Percentiles rank a stretch among this genome's conserved stretches.
These are phyloP conservation scores for Chironomus striatipennis DNA, from an alignment of 1,140 invertebrate species.

Conservation along the genomic window DNA sequence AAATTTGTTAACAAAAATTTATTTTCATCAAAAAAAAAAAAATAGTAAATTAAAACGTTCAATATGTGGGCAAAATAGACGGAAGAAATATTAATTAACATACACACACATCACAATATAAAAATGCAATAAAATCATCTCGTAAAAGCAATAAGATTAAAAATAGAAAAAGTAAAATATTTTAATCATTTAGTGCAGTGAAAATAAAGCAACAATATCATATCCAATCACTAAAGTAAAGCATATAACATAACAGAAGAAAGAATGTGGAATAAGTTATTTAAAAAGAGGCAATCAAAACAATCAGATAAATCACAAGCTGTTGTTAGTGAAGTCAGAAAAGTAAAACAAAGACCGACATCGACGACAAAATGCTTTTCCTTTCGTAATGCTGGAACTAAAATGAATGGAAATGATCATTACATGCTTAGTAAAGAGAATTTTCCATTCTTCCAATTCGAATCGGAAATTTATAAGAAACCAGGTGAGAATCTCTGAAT, in stretches of 20 bases:
- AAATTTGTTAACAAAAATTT: too few relatives aligned
- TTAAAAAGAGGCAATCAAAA: slow-evolving; percentile 35
- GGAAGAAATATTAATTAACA: not conserved
- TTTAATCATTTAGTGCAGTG: not conserved
- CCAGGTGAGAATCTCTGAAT: not conserved
- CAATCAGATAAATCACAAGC: slow-evolving; percentile 27
- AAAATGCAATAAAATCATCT: too few relatives aligned
- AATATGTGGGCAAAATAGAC: not conserved
- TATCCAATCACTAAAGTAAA: too few relatives aligned
- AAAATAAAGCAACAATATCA: too few relatives aligned
- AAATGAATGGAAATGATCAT: not conserved
- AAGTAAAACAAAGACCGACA: slow-evolving; percentile 25
- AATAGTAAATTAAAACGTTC: not conserved
- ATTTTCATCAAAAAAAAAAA: not conserved
- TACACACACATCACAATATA: too few relatives aligned
- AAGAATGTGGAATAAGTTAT: slow-evolving; percentile 38
- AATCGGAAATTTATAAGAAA: slow-evolving; percentile 10
- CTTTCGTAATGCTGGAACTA: slow-evolving; percentile 5
- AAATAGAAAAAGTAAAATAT: not conserved
- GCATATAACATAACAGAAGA: not conserved
- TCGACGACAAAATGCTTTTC: slow-evolving; percentile 25
- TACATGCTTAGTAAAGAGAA: not conserved
- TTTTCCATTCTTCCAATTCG: slow-evolving; percentile 15
- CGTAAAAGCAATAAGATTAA: not conserved
- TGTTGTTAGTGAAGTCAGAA: too few relatives aligned